Percentiles rank a stretch among this genome's conserved stretches.
phyloP scores from a whole-genome alignment of 2,888 invertebrate species.

The Leptinotarsa tumamoca region DNA sequence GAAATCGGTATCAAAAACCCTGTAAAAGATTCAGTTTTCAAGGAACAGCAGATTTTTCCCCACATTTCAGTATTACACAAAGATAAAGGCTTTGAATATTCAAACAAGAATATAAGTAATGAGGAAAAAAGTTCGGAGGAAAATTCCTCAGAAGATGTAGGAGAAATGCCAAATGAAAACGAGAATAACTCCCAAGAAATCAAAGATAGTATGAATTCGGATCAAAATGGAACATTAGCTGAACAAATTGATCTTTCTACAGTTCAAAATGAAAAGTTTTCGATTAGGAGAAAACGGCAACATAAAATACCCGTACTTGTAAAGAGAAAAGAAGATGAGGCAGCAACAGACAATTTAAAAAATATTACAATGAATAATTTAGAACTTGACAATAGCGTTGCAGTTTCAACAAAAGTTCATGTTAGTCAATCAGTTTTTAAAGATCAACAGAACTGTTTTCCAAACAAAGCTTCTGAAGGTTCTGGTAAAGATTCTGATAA shows the following conservation, averaged over 20 bases:
- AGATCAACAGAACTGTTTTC: too few species aligned
- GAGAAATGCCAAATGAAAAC: background rate
- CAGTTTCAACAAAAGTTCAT: background rate
- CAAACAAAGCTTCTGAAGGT: too few species aligned
- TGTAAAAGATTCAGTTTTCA: background rate
- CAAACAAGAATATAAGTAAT: background rate
- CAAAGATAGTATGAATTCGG: too few species aligned
- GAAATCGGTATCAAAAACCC: background rate
- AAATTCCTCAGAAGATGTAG: background rate
- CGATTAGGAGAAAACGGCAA: background rate
- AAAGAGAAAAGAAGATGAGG: background rate
- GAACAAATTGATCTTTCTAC: background rate
- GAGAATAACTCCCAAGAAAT: too few species aligned
- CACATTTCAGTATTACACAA: background rate
- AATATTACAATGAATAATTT: background rate
- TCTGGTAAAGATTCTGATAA: too few species aligned
- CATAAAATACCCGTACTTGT: background rate
- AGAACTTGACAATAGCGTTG: background rate
- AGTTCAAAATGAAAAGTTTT: background rate
- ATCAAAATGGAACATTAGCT: too few species aligned
- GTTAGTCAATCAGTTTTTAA: background rate
- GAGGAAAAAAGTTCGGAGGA: background rate
- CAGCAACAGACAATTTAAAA: background rate
- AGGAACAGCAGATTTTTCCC: background rate
- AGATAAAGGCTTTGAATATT: background rate